These are phyloP conservation scores for Heptranchias perlo DNA, from an alignment of 2,113 vertebrate species.

Conservation along the genomic window DNA sequence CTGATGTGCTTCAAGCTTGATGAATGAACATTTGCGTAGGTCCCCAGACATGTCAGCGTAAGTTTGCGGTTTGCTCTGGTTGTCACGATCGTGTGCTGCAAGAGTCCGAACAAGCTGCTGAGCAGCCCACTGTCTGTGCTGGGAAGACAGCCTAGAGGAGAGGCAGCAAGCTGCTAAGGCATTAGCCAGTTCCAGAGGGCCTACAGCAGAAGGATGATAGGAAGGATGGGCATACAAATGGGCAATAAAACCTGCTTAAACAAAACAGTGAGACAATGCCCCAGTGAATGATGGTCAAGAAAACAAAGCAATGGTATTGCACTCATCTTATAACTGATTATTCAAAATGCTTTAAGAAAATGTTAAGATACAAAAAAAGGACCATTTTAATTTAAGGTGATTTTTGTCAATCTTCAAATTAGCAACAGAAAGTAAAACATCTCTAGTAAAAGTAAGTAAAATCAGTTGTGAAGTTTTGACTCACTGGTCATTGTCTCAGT, in stretches of 20 bases:
- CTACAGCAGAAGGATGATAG: slow-evolving; percentile 87
- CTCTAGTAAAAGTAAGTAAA: neutral
- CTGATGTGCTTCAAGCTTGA: slow-evolving; percentile 95
- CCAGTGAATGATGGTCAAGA: slow-evolving; percentile 54
- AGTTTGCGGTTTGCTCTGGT: slow-evolving; percentile 82
- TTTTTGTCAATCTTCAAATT: slow-evolving; percentile 4
- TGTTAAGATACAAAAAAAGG: neutral
- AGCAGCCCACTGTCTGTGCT: slow-evolving; percentile 95
- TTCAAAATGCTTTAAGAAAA: neutral
- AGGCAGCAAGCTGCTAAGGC: slow-evolving; percentile 96
- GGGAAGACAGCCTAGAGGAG: slow-evolving; percentile 88
- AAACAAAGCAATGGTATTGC: slow-evolving; percentile 48
- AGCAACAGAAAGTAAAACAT: slow-evolving; percentile 29
- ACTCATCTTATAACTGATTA: slow-evolving; percentile 43
- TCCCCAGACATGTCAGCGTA: slow-evolving; percentile 93
- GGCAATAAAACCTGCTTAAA: slow-evolving; percentile 85
- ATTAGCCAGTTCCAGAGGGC: slow-evolving; percentile 96
- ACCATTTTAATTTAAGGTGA: neutral
- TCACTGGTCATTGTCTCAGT: slow-evolving; percentile 30
- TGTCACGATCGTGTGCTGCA: slow-evolving; percentile 91
- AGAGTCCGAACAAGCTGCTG: slow-evolving; percentile 92
- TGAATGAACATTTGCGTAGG: slow-evolving; percentile 83
- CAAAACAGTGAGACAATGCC: slow-evolving; percentile 64
- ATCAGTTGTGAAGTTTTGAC: neutral
- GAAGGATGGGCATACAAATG: slow-evolving; percentile 85